Percentiles rank a stretch among this genome's conserved stretches.
Evolutionary conservation across 2,797 vertebrate genomes (phyloP).

Genomic region (Geotrypetes seraphini): DNA sequence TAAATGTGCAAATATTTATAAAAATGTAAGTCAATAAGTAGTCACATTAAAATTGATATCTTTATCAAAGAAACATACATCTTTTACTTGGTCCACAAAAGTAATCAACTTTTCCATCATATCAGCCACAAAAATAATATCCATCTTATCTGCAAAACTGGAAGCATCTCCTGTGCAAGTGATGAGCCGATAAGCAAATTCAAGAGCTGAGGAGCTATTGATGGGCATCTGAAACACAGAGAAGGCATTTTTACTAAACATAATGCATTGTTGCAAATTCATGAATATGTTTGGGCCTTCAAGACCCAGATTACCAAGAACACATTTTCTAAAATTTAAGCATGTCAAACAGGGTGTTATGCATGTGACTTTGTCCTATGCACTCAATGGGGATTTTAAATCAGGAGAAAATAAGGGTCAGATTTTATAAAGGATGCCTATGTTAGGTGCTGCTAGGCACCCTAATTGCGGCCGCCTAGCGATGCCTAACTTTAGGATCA

Average conservation of each 20-base stretch:
- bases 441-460: too few relatives aligned
- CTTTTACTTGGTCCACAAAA: slow-evolving; percentile 61
- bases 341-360: too few relatives aligned
- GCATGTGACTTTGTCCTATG: too few relatives aligned
- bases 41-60: not conserved
- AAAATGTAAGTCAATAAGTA: not conserved
- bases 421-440: too few relatives aligned
- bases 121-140: slow-evolving; percentile 78
- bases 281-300: too few relatives aligned
- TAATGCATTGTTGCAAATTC: not conserved
- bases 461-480: too few relatives aligned
- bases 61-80: slow-evolving; percentile 63
- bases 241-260: not conserved
- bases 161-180: slow-evolving; percentile 70
- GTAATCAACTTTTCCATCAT: slow-evolving; percentile 78
- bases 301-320: too few relatives aligned
- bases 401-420: too few relatives aligned
- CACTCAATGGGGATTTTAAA: too few relatives aligned
- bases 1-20: too few relatives aligned
- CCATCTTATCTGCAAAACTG: slow-evolving; percentile 78
- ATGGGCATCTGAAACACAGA: slow-evolving; percentile 63
- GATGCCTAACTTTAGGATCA: too few relatives aligned
- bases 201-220: slow-evolving; percentile 67
- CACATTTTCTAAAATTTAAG: too few relatives aligned
- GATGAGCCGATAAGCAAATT: slow-evolving; percentile 69